phyloP scores from a whole-genome alignment of 2,797 vertebrate genomes.

The Sebastes matsubarae region DNA sequence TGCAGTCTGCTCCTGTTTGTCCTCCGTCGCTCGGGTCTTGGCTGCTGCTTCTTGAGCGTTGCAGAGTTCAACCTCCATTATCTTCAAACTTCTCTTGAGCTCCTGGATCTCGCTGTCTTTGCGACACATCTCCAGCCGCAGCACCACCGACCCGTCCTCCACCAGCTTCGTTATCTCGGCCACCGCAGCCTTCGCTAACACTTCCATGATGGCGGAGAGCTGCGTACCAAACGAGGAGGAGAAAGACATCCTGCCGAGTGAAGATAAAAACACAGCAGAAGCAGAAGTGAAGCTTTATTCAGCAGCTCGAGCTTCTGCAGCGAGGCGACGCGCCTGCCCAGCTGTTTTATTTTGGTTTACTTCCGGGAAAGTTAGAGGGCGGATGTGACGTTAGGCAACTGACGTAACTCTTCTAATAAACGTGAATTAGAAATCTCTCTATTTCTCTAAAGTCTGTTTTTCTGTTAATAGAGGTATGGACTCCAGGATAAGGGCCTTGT shows the following conservation, averaged over 20 bases:
- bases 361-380: constrained; percentile 38
- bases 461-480: too few relatives aligned
- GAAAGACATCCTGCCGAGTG: constrained; percentile 56
- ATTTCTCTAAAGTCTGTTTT: neutral
- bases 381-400: constrained; percentile 39
- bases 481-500: too few relatives aligned
- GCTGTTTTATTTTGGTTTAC: constrained; percentile 45
- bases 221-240: constrained; percentile 64
- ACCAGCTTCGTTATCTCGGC: constrained; percentile 80
- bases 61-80: constrained; percentile 72
- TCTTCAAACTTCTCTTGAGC: constrained; percentile 68
- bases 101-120: constrained; percentile 75
- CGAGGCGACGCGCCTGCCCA: neutral
- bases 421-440: neutral
- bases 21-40: neutral
- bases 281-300: fast-evolving
- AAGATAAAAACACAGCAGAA: fast-evolving
- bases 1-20: neutral
- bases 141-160: constrained; percentile 68
- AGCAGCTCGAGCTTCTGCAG: neutral
- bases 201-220: constrained; percentile 79
- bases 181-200: constrained; percentile 77
- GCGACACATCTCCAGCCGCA: constrained; percentile 73
- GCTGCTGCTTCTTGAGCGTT: constrained; percentile 52
- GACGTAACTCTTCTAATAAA: constrained; percentile 44